phyloP scores from a whole-genome alignment of 2,113 vertebrate species.

The Delphinus delphis region DNA sequence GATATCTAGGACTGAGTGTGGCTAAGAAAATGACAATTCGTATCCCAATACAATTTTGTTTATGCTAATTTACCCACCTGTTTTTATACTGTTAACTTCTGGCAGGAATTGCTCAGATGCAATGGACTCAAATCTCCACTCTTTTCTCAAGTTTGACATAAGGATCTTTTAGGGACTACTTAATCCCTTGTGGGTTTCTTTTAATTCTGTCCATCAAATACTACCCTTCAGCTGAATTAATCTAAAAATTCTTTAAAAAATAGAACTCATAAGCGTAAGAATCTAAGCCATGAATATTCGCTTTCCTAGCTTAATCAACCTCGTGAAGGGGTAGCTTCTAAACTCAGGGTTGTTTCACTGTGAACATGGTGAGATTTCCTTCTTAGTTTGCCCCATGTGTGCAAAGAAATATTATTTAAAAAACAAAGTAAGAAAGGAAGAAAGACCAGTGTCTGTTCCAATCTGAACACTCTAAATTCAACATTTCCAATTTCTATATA shows the following conservation, averaged over 20 bases:
- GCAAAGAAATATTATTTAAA: background rate
- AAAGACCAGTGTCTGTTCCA: background rate
- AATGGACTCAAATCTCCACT: background rate
- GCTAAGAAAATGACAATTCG: background rate
- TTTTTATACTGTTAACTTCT: slow-evolving; percentile 8
- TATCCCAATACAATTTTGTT: background rate
- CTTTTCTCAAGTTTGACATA: background rate
- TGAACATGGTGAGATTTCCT: background rate
- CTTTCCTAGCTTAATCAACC: background rate
- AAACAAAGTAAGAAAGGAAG: background rate
- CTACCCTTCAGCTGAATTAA: slow-evolving; percentile 17
- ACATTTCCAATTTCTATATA: background rate
- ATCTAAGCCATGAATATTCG: background rate
- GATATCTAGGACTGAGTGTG: background rate
- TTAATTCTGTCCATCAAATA: slow-evolving; percentile 42
- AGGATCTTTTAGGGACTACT: background rate
- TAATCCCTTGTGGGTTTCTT: background rate
- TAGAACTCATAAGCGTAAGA: background rate
- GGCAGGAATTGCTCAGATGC: background rate
- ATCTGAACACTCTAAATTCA: background rate
- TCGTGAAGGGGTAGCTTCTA: background rate
- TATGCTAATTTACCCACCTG: background rate
- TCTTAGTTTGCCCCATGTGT: background rate
- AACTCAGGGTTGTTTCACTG: background rate
- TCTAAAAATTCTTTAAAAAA: background rate